Base-by-base conservation (phyloP, 1,140 invertebrate species). In the Prorops nasuta region DNA sequence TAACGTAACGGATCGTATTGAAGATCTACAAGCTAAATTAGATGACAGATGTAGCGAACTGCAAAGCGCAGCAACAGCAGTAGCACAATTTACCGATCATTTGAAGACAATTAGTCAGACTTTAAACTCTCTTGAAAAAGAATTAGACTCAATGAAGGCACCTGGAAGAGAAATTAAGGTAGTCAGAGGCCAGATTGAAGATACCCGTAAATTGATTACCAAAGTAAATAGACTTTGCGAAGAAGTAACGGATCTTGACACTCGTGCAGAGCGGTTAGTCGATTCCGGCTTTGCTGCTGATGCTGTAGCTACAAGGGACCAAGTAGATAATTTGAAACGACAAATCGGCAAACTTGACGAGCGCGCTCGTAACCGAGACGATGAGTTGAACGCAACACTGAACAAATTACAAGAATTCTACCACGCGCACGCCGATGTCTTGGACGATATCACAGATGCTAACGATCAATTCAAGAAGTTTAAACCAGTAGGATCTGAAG, bases 401-500 rank as follows among this genome's bases (percentile, higher is more conserved):
- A 83, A 86, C 58, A 88, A 87, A 51, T 71, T 97, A 10, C 87
- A 94, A 64, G 83, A 86, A 17, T 94, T 97, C 77, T 92, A 94
- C 72, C 83, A 89, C 54, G 80, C 82, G 0, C 89, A 92, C 57
- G 81, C 84, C 3, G 80, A 80, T 21, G 83, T 89, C 2, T 80
- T 91, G 64, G 85, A 88, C 22, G 88, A 91, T 50, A 86, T 97
- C 7, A 81, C 86, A 51, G 86, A 91, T 55, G 86, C 89, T 3
- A 73, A 67, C 24, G 86, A 90, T 45, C 84, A 92, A 65, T 81
- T 92, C n/a, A 79, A 84, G 15, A 84, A 83, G 53, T 83, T 96
- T 52, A 92, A 92, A 67, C 87, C 93, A 0, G 87, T 97, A 2
- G 92, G 90, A 20, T 92, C 91, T 0, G 94, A 97, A 67, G 87